phyloP scores from a whole-genome alignment of 92 coral and sea anemone genomes.

The Chrysogorgia sp. region DNA sequence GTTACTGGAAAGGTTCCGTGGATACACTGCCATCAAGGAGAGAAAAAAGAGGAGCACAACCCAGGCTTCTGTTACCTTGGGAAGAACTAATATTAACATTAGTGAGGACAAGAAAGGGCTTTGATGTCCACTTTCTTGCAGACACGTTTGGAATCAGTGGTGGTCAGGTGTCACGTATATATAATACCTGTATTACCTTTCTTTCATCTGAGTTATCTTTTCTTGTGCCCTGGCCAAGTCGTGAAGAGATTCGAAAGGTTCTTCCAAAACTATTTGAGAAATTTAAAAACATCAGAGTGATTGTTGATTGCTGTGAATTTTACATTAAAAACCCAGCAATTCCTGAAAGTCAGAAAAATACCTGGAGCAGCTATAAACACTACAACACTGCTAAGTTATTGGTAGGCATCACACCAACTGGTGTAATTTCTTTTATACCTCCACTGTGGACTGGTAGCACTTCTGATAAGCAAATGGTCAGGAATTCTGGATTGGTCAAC shows the following conservation, averaged over 20 bases:
- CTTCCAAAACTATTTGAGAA: conserved; percentile 58
- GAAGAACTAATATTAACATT: conserved; percentile 43
- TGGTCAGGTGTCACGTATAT: too few species aligned
- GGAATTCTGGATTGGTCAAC: conserved; percentile 59
- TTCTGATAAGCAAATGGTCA: conserved; percentile 70
- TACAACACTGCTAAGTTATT: conserved; percentile 63
- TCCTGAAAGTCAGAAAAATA: conserved; percentile 62
- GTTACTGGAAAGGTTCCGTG: conserved; percentile 13
- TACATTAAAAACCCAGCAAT: conserved; percentile 57
- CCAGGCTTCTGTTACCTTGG: conserved; percentile 34
- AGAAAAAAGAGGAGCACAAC: conserved; percentile 9
- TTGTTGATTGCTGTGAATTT: conserved; percentile 62
- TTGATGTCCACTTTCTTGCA: conserved; percentile 66
- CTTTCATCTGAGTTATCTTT: conserved; percentile 66
- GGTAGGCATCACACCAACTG: conserved; percentile 71
- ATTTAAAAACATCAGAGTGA: conserved; percentile 59
- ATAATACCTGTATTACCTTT: conserved; percentile 67
- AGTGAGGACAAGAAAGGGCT: conserved; percentile 63
- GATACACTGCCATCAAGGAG: conserved; percentile 16
- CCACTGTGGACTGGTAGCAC: too few species aligned
- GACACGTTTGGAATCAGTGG: too few species aligned
- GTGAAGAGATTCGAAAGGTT: conserved; percentile 53
- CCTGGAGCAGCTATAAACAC: conserved; percentile 74
- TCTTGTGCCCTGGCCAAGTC: conserved; percentile 69
- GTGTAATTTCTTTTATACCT: conserved; percentile 65